Conservation (phyloP, 2,113 vertebrate species). For the Oreotragus oreotragus region DNA sequence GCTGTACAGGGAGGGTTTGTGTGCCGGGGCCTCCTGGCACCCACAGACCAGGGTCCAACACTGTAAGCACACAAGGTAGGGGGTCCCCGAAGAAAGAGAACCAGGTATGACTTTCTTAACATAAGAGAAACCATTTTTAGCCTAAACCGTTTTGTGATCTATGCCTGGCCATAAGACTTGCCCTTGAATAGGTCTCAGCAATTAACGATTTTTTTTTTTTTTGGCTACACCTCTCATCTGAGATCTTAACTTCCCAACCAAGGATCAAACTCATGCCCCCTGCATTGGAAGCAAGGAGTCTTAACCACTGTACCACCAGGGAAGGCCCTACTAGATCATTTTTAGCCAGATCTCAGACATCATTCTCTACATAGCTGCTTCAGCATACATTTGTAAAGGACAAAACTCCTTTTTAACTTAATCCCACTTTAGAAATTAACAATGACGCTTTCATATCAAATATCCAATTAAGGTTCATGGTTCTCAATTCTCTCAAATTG, state of each 20-base stretch:
- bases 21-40: background rate
- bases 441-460: background rate
- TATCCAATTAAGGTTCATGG: background rate
- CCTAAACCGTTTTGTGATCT: background rate
- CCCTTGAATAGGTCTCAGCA: background rate
- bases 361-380: background rate
- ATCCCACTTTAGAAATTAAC: background rate
- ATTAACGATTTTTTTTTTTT: background rate
- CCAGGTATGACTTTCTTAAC: background rate
- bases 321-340: background rate
- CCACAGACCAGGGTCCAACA: background rate
- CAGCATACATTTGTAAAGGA: background rate
- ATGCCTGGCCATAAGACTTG: background rate
- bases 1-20: background rate
- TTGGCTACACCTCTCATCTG: background rate
- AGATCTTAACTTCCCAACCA: background rate
- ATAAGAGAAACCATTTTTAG: background rate
- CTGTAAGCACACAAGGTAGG: background rate
- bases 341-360: background rate
- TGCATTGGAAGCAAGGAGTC: background rate
- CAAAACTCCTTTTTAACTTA: slow-evolving; percentile 17
- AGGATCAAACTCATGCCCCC: background rate
- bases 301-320: background rate
- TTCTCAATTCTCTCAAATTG: background rate
- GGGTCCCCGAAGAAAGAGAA: background rate